Evolutionary conservation across 2,113 vertebrate genomes (phyloP).

Genomic region (Tonatia bakeri): DNA sequence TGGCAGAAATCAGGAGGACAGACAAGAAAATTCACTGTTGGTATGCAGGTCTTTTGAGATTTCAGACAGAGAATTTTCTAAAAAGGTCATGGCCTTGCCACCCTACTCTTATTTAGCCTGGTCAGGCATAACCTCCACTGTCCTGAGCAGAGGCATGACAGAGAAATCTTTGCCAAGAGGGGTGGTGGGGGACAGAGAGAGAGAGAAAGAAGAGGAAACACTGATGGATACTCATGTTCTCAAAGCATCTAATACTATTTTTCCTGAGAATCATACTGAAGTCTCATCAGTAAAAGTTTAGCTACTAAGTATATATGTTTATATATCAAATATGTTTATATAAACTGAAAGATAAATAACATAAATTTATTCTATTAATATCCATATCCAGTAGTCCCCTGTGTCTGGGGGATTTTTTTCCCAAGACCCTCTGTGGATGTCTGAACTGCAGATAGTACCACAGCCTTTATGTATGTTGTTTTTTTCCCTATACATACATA

Average conservation of each 20-base stretch:
- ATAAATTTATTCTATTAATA: background rate
- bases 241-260: fast-evolving
- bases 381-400: background rate
- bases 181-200: background rate
- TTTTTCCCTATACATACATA: background rate
- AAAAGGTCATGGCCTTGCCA: conserved; percentile 62
- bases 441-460: background rate
- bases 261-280: background rate
- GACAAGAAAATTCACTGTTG: background rate
- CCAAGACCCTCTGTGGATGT: background rate
- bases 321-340: background rate
- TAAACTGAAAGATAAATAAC: background rate
- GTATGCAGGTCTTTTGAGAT: conserved; percentile 58
- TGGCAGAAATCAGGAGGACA: conserved; percentile 29
- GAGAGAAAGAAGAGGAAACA: background rate
- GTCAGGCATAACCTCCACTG: conserved; percentile 45
- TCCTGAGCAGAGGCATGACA: background rate
- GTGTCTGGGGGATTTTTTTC: background rate
- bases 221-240: background rate
- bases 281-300: background rate
- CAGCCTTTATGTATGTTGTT: no score
- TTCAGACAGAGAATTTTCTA: conserved; percentile 64
- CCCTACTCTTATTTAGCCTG: background rate
- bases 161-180: background rate
- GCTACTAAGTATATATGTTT: background rate